These are phyloP conservation scores for Hemithea aestivaria DNA, from an alignment of 2,888 invertebrate species.

Conservation along the genomic window DNA sequence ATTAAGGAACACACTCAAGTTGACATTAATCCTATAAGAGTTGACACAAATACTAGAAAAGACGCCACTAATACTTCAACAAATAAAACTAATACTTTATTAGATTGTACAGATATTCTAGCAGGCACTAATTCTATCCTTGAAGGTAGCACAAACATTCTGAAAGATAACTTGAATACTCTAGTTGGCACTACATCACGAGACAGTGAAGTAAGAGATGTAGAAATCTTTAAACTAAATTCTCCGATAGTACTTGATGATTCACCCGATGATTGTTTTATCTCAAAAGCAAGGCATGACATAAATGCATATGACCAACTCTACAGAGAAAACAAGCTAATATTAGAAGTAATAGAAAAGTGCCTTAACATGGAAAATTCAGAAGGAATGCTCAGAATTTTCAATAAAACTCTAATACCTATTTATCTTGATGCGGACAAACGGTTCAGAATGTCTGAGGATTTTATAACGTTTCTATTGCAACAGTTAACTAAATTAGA, in stretches of 20 bases:
- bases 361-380: slow-evolving; percentile 41
- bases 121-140: too few species aligned
- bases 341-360: slow-evolving; percentile 42
- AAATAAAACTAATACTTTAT: too few species aligned
- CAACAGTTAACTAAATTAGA: slow-evolving; percentile 32
- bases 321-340: slow-evolving; percentile 33
- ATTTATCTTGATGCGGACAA: slow-evolving; percentile 34
- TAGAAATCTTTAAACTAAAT: not conserved
- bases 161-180: too few species aligned
- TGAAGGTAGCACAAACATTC: too few species aligned
- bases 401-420: slow-evolving; percentile 43
- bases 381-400: slow-evolving; percentile 41
- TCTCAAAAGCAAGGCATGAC: not conserved
- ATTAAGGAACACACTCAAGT: too few species aligned
- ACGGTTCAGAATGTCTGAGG: slow-evolving; percentile 36
- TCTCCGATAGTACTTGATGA: too few species aligned
- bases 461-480: slow-evolving; percentile 34
- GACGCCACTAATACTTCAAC: too few species aligned
- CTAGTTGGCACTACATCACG: too few species aligned
- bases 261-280: too few species aligned
- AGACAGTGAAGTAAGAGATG: slow-evolving; percentile 1
- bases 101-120: too few species aligned
- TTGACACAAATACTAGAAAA: too few species aligned
- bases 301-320: slow-evolving; percentile 15
- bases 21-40: too few species aligned